Conservation (phyloP, 2,888 invertebrate genomes). For the Drosophila kambysellisi region DNA sequence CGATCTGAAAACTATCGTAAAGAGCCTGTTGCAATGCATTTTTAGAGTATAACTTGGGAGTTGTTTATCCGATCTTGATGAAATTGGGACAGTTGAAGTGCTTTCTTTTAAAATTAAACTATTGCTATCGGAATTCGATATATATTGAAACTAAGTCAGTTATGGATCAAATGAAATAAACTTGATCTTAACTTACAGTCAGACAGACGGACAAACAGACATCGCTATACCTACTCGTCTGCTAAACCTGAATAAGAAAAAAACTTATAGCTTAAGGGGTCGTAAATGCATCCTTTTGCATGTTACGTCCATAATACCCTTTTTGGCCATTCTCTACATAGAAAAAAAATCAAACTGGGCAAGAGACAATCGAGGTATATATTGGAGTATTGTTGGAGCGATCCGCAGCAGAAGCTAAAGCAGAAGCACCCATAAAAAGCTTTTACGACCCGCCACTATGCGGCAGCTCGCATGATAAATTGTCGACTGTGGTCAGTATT, state of each 20-base stretch:
- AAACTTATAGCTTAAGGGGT: not conserved
- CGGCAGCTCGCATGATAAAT: conserved; percentile 78
- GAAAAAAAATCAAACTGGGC: conserved; percentile 16
- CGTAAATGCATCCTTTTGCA: not conserved
- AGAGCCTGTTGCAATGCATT: no score
- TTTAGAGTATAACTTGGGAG: no score
- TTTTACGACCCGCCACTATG: conserved; percentile 65
- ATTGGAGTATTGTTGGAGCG: conserved; percentile 5
- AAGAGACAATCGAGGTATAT: conserved; percentile 11
- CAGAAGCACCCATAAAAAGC: conserved; percentile 73
- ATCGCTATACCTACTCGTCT: not conserved
- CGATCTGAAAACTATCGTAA: no score
- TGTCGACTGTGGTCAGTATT: conserved; percentile 66
- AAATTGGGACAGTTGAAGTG: no score
- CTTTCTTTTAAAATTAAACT: no score
- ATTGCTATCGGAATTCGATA: no score
- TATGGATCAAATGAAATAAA: not conserved
- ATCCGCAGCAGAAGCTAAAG: conserved; percentile 62
- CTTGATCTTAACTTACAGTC: not conserved
- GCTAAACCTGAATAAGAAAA: not conserved
- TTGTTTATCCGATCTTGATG: no score
- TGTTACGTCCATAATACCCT: not conserved
- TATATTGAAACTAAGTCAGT: no score
- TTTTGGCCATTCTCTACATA: not conserved
- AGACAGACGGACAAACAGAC: not conserved